A percentile compares a stretch with the other conserved stretches of the same genome.
Conservation (phyloP, 2,113 vertebrate species). For the Phocoena phocoena region DNA sequence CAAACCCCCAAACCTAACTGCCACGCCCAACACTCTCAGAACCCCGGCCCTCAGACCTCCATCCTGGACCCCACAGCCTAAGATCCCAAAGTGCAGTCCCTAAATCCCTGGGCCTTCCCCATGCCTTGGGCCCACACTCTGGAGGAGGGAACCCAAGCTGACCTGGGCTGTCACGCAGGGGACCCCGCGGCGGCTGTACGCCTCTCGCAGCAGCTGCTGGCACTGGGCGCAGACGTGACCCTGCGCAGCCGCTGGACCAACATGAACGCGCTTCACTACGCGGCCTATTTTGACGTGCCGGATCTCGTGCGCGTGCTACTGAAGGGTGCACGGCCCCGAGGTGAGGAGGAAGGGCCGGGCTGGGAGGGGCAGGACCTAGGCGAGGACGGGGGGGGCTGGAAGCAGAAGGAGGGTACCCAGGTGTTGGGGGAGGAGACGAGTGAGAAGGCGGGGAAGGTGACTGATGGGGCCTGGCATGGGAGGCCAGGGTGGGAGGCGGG, state of each 20-base stretch:
- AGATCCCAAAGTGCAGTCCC: neutral
- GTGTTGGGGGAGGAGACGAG: neutral
- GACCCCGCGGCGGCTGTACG: constrained; percentile 91
- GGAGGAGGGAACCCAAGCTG: neutral
- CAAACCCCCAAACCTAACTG: neutral
- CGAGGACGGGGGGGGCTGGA: neutral
- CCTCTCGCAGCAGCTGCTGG: constrained; percentile 90
- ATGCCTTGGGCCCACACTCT: neutral
- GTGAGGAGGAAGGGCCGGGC: constrained; percentile 67
- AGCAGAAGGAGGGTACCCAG: too few relatives aligned
- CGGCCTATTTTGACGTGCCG: constrained; percentile 94
- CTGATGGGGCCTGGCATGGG: neutral
- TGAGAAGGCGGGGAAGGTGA: neutral
- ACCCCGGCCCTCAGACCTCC: neutral
- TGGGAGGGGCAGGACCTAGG: neutral
- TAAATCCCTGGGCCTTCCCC: neutral
- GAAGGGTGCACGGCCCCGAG: constrained; percentile 89
- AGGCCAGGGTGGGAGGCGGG: neutral
- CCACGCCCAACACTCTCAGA: neutral
- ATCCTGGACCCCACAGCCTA: neutral
- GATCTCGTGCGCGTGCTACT: constrained; percentile 92
- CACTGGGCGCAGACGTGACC: constrained; percentile 90
- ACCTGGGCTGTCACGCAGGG: constrained; percentile 78
- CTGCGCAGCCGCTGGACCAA: constrained; percentile 96
- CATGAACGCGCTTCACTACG: constrained; percentile 96